phyloP scores from a whole-genome alignment of 2,113 vertebrate species.

The Apaloderma vittatum region DNA sequence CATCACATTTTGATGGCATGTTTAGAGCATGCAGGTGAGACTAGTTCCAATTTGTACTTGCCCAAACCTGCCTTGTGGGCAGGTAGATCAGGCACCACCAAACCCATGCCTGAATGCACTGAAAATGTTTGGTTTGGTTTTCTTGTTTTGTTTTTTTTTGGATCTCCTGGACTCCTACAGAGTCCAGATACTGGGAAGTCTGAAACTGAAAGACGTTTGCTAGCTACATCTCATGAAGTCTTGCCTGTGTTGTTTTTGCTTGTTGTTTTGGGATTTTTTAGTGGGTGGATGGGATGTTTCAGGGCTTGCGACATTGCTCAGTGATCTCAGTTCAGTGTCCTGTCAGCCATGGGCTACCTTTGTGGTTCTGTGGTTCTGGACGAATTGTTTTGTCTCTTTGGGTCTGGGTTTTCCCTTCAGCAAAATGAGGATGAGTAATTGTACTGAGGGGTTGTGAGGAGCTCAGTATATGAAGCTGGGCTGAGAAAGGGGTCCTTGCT shows the following conservation, averaged over 20 bases:
- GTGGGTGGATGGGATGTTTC: background rate
- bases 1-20: background rate
- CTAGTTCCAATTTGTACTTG: background rate
- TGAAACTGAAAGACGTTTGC: background rate
- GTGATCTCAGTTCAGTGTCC: background rate
- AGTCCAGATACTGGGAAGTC: background rate
- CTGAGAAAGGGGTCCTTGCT: background rate
- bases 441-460: background rate
- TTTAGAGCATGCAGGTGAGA: background rate
- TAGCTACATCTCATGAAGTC: background rate
- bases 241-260: background rate
- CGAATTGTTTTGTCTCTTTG: background rate
- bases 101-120: background rate
- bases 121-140: background rate
- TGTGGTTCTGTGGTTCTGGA: background rate
- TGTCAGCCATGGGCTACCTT: background rate
- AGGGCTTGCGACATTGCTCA: background rate
- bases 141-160: background rate
- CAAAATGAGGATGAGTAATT: too few species aligned
- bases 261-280: too few species aligned
- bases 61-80: background rate
- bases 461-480: background rate
- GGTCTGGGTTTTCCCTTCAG: background rate
- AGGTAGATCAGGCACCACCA: background rate
- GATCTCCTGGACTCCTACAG: background rate